Base-by-base conservation (phyloP, 1,140 invertebrate species). In the Leptinotarsa texana region DNA sequence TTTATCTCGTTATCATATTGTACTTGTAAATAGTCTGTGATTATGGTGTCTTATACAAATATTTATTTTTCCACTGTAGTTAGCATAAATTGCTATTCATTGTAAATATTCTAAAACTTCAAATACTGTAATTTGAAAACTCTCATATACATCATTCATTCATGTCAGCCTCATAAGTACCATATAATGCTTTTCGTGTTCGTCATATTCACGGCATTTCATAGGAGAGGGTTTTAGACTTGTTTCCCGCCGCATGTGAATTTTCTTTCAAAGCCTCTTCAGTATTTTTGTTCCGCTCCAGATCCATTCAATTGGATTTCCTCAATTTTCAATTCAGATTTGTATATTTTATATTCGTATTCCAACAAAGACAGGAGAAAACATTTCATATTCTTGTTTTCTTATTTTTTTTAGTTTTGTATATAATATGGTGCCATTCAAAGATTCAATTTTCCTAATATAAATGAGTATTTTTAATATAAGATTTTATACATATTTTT, bases 171-270 rank as follows among this genome's bases (percentile, higher is more conserved):
- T 42, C 33, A 33, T 33, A 11, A 42, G 11, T 42, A 11, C 33
- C 8, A 11, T 42, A 42, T 42, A 11, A 11, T 42, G 33, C 33
- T 42, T 42, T 42, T 42, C 33, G 33, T 11, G 33, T 11, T 42
- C 33, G 33, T 33, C 33, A 42, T 42, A 33, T 33, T 6, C 27
- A 42, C 33, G 33, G 8, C 33, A 42, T 8, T 42, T 68, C 66
- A 75, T 77, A 77, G 76, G 76, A 77, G 76, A 77, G 76, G 76
- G 57, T 66, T 33, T 75, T 68, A 68, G 66, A 68, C 66, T 68
- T 68, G n/a, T 42, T 18, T 68, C 66, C 18, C 18, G 33, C 33
- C 33, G 13, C 51, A 5, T n/a, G 17, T 57, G 11, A 57, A 57
- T 57, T 17, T 13, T 57, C 51, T 3, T n/a, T 57, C n/a, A 57